phyloP scores from a whole-genome alignment of 2,797 vertebrate species.

The Iguana delicatissima region DNA sequence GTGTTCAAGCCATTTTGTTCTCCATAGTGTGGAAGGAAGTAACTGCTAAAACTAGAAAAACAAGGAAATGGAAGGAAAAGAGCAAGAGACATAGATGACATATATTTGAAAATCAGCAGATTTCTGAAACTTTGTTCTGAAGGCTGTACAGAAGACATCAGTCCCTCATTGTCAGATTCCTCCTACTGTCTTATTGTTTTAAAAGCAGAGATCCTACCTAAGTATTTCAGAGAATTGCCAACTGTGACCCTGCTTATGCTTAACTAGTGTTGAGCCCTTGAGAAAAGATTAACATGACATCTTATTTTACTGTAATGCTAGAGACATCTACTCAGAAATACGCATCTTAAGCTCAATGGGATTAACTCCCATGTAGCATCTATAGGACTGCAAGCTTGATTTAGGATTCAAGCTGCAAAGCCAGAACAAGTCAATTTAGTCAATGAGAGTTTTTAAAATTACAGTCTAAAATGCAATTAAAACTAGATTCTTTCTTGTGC shows the following conservation, averaged over 20 bases:
- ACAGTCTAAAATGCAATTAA: slow-evolving; percentile 36
- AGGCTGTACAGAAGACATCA: background rate
- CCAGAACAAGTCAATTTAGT: slow-evolving; percentile 54
- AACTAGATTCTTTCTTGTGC: background rate
- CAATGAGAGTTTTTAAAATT: slow-evolving; percentile 41
- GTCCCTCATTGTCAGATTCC: background rate
- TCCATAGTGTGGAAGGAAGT: slow-evolving; percentile 37
- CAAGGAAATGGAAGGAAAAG: slow-evolving; percentile 18
- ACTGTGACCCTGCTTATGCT: slow-evolving; percentile 46
- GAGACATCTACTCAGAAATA: background rate
- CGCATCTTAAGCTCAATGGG: background rate
- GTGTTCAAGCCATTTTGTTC: slow-evolving; percentile 7
- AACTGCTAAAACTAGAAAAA: slow-evolving; percentile 35
- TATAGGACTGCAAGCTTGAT: slow-evolving; percentile 13
- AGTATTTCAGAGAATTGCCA: background rate
- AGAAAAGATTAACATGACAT: slow-evolving; percentile 53
- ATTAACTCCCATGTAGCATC: background rate
- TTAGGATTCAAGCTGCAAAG: slow-evolving; percentile 39
- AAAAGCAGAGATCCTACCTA: background rate
- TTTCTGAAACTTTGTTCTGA: slow-evolving; percentile 48
- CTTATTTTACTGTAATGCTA: background rate
- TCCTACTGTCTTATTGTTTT: background rate
- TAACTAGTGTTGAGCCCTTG: slow-evolving; percentile 39
- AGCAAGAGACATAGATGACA: background rate
- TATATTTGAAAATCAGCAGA: slow-evolving; percentile 42